Base-by-base conservation (phyloP, 2,797 vertebrate genomes). In the Phoebastria nigripes region DNA sequence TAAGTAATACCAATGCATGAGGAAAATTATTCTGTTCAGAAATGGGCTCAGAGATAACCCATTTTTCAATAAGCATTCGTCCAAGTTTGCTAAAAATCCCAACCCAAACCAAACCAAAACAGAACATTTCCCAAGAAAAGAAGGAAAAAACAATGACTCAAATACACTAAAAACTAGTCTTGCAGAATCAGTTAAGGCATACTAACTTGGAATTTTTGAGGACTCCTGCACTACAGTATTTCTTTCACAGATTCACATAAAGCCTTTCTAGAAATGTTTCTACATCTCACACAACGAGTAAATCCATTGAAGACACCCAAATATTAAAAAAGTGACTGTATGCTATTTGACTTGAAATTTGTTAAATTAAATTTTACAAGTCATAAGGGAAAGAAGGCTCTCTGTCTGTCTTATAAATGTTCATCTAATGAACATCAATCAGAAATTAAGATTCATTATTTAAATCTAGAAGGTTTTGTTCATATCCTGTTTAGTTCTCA, bases 401-500 rank as follows among this genome's bases (percentile, higher is more conserved):
- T 92, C 80, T 71, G 55, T 42, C 51, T 84, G 85, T 87, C 67
- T 87, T 91, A 78, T 44, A 92, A 91, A 94, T 78, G 87, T 82
- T 94, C 56, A 81, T 10, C n/a, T 94, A 97, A 91, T 2, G 12
- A 87, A 83, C 70, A 93, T 83, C 62, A 91, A 92, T 95, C 87
- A 97, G 89, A 96, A 97, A 97, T 96, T 93, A 96, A 76, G 94
- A 96, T 91, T 92, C 71, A 78, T 87, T 96, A 95, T 97, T 97
- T 96, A 96, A 94, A 87, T 65, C 28, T 87, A 84, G 56, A 46
- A 74, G 37, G n/a, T 37, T 90, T 72, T 86, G 71, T 70, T 96
- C 96, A 90, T 86, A 94, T 72, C 79, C 87, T 86, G 82, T 76
- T 88, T 72, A 86, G 70, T 85, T 96, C 94, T 97, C 96, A 93